A percentile compares a stretch with the other conserved stretches of the same genome.
These are phyloP conservation scores for Thymallus thymallus DNA, from an alignment of 2,113 vertebrate species.

Conservation along the genomic window DNA sequence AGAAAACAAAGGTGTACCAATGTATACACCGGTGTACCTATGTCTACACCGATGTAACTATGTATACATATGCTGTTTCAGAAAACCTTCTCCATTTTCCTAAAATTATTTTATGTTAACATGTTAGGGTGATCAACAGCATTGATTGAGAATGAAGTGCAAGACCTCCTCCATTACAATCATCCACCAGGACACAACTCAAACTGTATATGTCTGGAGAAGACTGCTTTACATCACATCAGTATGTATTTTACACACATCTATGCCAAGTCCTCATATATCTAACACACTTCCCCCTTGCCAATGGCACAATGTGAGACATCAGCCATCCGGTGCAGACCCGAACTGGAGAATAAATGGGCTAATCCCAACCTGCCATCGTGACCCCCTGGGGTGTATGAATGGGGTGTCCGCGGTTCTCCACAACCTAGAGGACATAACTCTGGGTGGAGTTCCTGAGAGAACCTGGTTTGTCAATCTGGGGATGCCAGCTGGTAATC, in stretches of 20 bases:
- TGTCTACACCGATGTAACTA: no score
- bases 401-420: conserved; percentile 26
- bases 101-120: neutral
- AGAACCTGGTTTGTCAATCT: conserved; percentile 60
- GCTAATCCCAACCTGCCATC: conserved; percentile 58
- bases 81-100: neutral
- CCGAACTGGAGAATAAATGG: conserved; percentile 50
- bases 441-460: conserved; percentile 55
- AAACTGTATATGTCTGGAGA: no score
- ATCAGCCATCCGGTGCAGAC: neutral
- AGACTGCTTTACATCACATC: no score
- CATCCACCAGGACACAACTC: neutral
- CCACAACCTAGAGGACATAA: conserved; percentile 62
- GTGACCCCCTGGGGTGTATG: conserved; percentile 42
- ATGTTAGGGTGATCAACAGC: neutral
- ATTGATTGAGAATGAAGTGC: no score
- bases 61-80: no score
- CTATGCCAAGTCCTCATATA: no score
- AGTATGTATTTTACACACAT: no score
- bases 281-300: neutral
- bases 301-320: conserved; percentile 44
- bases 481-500: conserved; percentile 67
- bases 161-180: no score
- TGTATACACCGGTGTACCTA: no score
- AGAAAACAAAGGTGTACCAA: no score